phyloP scores from a whole-genome alignment of 1,140 invertebrate genomes.

The Watersipora subatra region DNA sequence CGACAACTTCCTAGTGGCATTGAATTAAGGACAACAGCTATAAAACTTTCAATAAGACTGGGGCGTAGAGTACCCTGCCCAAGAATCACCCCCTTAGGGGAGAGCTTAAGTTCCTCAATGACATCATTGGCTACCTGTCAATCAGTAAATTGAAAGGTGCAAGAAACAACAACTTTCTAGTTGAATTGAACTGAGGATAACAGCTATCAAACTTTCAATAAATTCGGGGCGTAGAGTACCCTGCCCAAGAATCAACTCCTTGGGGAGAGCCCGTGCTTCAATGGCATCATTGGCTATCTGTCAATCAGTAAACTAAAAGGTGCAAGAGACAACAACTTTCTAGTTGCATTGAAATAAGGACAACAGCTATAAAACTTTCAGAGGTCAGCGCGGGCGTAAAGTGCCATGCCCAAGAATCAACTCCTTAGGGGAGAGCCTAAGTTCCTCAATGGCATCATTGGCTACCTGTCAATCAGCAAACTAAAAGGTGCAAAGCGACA shows the following conservation, averaged over 20 bases:
- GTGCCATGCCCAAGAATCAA: too few species aligned
- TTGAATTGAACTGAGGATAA: too few species aligned
- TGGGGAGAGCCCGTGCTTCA: too few species aligned
- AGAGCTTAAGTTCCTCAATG: constrained; percentile 32
- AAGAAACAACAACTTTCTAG: too few species aligned
- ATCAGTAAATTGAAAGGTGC: constrained; percentile 7
- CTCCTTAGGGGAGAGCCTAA: too few species aligned
- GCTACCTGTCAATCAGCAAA: too few species aligned
- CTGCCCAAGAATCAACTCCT: constrained; percentile 37
- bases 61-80: constrained; percentile 68
- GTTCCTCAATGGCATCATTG: too few species aligned
- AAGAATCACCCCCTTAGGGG: constrained; percentile 34
- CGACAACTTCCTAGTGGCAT: not conserved
- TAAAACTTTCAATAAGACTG: constrained; percentile 97
- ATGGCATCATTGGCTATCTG: too few species aligned
- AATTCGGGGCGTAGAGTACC: constrained; percentile 85
- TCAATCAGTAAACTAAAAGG: constrained; percentile 6
- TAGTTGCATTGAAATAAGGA: not conserved
- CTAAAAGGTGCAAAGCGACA: too few species aligned
- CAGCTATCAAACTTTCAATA: constrained; percentile 95
- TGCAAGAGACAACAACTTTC: too few species aligned
- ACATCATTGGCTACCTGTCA: constrained; percentile 38
- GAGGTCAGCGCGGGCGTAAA: too few species aligned
- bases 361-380: too few species aligned
- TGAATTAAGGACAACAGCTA: not conserved